These are phyloP conservation scores for Odocoileus hemionus DNA, from an alignment of 2,113 vertebrate genomes.

Conservation along the genomic window DNA sequence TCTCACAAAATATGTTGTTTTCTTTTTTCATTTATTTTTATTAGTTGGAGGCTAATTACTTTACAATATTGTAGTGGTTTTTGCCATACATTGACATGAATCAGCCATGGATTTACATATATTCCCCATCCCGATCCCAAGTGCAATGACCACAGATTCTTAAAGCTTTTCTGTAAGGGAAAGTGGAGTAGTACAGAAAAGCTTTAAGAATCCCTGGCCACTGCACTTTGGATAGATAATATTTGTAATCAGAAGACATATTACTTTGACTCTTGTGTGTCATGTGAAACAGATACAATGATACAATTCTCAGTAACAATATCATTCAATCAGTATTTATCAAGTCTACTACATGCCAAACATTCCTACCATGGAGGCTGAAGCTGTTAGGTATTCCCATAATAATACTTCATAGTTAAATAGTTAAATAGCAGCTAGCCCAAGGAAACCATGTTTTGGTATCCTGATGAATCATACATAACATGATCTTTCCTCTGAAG, in stretches of 20 bases:
- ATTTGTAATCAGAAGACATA: background rate
- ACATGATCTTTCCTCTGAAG: background rate
- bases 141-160: too few relatives aligned
- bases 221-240: background rate
- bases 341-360: background rate
- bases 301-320: background rate
- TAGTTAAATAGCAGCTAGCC: background rate
- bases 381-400: background rate
- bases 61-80: too few relatives aligned
- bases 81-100: too few relatives aligned
- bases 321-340: background rate
- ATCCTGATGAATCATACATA: background rate
- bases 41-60: too few relatives aligned
- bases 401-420: background rate
- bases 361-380: background rate
- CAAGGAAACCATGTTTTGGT: background rate
- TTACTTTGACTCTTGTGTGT: background rate
- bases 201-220: background rate
- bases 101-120: too few relatives aligned
- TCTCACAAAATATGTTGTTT: background rate
- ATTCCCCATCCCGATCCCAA: too few relatives aligned
- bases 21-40: too few relatives aligned
- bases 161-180: too few relatives aligned
- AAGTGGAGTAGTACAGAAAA: background rate
- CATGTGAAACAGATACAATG: background rate